phyloP scores from a whole-genome alignment of 2,888 invertebrate genomes.

The Microctonus brassicae region DNA sequence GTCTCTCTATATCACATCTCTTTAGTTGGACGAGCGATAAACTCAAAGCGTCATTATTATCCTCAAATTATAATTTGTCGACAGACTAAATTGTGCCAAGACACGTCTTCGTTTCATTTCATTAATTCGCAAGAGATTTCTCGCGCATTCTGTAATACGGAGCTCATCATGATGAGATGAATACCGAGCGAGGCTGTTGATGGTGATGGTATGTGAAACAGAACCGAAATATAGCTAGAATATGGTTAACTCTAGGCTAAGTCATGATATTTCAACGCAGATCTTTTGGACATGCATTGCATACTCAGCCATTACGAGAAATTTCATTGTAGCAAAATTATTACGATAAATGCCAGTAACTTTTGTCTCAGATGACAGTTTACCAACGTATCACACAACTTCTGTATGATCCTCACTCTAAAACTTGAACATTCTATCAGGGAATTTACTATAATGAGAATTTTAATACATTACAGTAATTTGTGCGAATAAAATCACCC shows the following conservation, averaged over 20 bases:
- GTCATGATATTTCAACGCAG: not conserved
- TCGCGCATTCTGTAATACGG: conserved; percentile 1
- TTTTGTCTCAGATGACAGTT: conserved; percentile 21
- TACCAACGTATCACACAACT: conserved; percentile 10
- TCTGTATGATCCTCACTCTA: not conserved
- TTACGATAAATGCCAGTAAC: conserved; percentile 19
- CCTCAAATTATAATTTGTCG: conserved; percentile 27
- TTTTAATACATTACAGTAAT: not conserved
- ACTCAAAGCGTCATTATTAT: conserved; percentile 19
- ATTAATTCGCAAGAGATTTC: conserved; percentile 22
- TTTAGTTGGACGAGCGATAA: not conserved
- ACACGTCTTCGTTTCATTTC: conserved; percentile 15
- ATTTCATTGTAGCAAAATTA: conserved; percentile 24
- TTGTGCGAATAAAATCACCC: not conserved
- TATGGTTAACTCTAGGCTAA: not conserved
- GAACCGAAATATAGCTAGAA: not conserved
- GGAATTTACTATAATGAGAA: not conserved
- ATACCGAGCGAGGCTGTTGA: not conserved
- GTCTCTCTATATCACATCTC: not conserved
- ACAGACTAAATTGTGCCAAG: conserved; percentile 18
- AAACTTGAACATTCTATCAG: not conserved
- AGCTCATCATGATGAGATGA: conserved; percentile 20
- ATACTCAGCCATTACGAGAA: conserved; percentile 31
- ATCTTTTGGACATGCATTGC: conserved; percentile 35
- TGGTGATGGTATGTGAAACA: not conserved